phyloP scores from a whole-genome alignment of 2,888 invertebrate species.

The Drosophila antonietae region DNA sequence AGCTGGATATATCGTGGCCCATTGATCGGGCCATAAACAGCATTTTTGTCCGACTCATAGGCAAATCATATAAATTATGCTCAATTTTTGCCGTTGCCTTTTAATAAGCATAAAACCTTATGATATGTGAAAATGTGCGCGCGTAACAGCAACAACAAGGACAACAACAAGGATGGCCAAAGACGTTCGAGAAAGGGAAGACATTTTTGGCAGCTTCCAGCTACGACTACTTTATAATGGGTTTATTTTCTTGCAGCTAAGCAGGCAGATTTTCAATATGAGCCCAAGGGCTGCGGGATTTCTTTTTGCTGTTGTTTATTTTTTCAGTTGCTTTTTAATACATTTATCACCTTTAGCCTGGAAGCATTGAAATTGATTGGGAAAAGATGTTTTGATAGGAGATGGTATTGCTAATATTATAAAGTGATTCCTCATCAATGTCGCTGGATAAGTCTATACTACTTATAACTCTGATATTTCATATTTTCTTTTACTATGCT shows the following conservation, averaged over 20 bases:
- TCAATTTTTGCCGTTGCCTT: constrained; percentile 67
- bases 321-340: not conserved
- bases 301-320: not conserved
- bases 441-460: not conserved
- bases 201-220: constrained; percentile 7
- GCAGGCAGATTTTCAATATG: constrained; percentile 1
- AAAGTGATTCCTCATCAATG: not conserved
- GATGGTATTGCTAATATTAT: fast-evolving
- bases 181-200: not conserved
- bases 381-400: no score
- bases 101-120: constrained; percentile 84
- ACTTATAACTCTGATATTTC: no score
- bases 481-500: no score
- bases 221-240: constrained; percentile 8
- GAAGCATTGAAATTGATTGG: not conserved
- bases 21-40: constrained; percentile 78
- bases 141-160: constrained; percentile 57
- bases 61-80: constrained; percentile 80
- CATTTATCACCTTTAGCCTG: constrained; percentile 1
- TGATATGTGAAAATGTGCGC: constrained; percentile 85
- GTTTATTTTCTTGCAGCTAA: constrained; percentile 4
- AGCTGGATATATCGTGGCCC: constrained; percentile 64
- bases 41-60: constrained; percentile 75
- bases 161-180: constrained; percentile 9
- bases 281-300: not conserved